Evolutionary conservation across 1,140 invertebrate genomes (phyloP), one percentile per base, ranked within the genome.

Genomic region (Pogonus chalceus): DNA sequence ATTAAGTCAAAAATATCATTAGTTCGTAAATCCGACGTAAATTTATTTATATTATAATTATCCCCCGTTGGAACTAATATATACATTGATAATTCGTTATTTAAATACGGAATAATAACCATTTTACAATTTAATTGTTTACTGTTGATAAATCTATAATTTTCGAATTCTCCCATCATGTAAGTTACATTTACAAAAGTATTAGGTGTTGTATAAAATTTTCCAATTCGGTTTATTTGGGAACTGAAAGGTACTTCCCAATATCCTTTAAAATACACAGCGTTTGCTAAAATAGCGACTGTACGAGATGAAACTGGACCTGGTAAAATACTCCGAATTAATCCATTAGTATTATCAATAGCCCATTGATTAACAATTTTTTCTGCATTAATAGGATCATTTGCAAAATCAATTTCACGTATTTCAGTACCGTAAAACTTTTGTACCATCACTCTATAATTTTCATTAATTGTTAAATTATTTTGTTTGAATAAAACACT

Each of bases 261-360:
- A 1, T 62, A 61, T 16, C 81, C 84, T 66, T 84, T 85, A 69
- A 90, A 90, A 62, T 86, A 87, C 16, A 89, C 63, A 0, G 81
- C 80, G 60, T 88, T 89, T 0, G 80, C 76, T 3, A 89, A 65
- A 0, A 90, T 54, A 10, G 86, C 61, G 23, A 72, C 66, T 0
- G 82, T 79, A 16, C 71, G 61, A 0, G 72, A 52, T 21, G 49
- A 22, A 18, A 57, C 53, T 20, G 57, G 56, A 9, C 10, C 18
- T 1, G 51, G 50, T 9, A 64, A 20, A 22, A 86, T 65, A 21
- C 72, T 65, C 3, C 73, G 68, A 50, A 88, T 84, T n/a, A 77
- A 72, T 2, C 77, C 74, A 7, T 73, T 69, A 0, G 86, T 87
- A 23, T 68, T 62, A 1, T 72, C 52, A 4, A 63, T 66, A 1